Evolutionary conservation across 2,113 vertebrate species (phyloP), one percentile per base, ranked within the genome.

Genomic region (Nibea coibor): DNA sequence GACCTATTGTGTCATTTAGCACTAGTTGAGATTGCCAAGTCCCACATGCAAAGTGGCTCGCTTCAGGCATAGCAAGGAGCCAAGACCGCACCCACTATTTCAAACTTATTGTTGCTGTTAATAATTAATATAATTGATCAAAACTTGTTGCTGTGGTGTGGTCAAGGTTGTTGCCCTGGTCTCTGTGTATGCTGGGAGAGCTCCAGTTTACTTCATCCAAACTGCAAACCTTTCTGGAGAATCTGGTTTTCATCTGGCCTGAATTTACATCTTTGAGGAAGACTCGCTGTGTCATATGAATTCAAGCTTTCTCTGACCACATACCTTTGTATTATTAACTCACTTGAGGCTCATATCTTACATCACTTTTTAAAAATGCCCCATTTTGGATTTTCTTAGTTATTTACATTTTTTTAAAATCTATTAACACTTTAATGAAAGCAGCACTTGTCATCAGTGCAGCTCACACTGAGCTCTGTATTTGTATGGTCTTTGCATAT

Each of bases 401-500:
- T 5, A 3, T 48, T 20, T 3, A 39, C 35, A 35, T 35, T 26
- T 48, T 4, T 14, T 0, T 22, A 26, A 26, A 35, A 16, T 17
- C 9, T 63, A 59, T 69, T 59, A 79, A 62, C 16, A 2, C n/a
- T 22, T 12, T 61, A 53, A 69, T 66, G 31, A 70, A n/a, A 75
- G 48, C 0, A 35, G 50, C 62, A 31, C 62, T 11, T 56, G 24
- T 50, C 62, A 9, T 69, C 50, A 47, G 47, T 35, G 22, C 8
- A 68, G 11, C 7, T 74, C 8, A 39, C 35, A 39, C 35, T 39
- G 35, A 39, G 35, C 72, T 84, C 53, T 72, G 45, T 48, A 76
- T 70, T 80, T 73, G 80, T 59, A 20, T 66, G 53, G 39, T 56
- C 24, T 83, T 90, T 90, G 84, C 82, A 84, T 87, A 62, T 75